Base-by-base conservation (phyloP, 2,797 vertebrate species). In the Hemitrygon akajei region DNA sequence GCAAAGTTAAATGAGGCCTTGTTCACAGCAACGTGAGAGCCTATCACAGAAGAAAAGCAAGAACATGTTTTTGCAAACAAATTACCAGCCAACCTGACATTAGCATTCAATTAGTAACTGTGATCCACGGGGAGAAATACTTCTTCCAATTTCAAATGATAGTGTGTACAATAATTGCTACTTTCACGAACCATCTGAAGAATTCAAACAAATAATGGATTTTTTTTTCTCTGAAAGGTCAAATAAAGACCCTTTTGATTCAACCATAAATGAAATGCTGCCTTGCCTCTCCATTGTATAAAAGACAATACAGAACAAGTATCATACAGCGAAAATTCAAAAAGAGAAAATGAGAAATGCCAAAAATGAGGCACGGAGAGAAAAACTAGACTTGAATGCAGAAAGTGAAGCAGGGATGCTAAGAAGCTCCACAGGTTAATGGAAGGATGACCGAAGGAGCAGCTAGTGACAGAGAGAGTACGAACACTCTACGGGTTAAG, bases 51-150 rank as follows among this genome's bases (percentile, higher is more conserved):
- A 30, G 40, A 18, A 92, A 56, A 56, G 69, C 71, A 92, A 27
- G 20, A 92, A 75, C 12, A 75, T 75, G 1, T 73, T 69, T 92
- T 75, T 56, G 12, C 91, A 92, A 92, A 30, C 71, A 75, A 75
- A 75, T 92, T 92, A 56, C 69, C 91, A 92, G 10, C 69, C 10
- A 69, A 92, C 25, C 71, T 75, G 69, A 20, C 91, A 73, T 27
- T 92, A 92, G 63, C 40, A 14, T 92, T 75, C 91, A 92, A 92
- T 92, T 75, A 75, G 25, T 56, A 75, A 92, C 40, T 47, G 91
- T 56, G 25, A 40, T 56, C 40, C 40, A 30, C n/a, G 71, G 25
- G 91, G 91, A 92, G 71, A 92, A 75, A 73, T 89, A 73, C 34
- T 75, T 27, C 91, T 30, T 89, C 69, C 37, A 27, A 73, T 69